phyloP scores from a whole-genome alignment of 1,140 invertebrate species.

The Octopus bimaculoides region DNA sequence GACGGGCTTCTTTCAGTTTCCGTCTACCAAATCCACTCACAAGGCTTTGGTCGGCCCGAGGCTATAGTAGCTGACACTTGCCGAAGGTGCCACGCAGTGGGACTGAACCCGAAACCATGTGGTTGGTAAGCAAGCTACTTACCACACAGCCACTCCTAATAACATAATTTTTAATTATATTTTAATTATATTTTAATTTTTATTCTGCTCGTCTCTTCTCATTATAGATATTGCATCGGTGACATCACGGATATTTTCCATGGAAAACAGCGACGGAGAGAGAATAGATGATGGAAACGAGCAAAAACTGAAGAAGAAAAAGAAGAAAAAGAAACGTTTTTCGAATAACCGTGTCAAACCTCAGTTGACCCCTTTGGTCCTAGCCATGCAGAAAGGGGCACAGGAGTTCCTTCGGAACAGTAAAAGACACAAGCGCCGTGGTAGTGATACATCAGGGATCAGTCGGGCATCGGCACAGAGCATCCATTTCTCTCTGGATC shows the following conservation, averaged over 20 bases:
- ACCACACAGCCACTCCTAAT: no score
- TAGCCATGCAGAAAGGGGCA: conserved; percentile 20
- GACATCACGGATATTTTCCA: conserved; percentile 32
- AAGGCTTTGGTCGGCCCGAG: no score
- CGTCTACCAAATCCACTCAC: no score
- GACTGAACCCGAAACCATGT: no score
- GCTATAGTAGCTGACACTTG: no score
- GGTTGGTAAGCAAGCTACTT: no score
- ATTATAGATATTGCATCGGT: conserved; percentile 42
- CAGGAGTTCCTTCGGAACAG: conserved; percentile 12
- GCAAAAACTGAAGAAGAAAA: conserved; percentile 19
- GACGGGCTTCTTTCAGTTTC: no score
- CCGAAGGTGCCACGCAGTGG: no score
- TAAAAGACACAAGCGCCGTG: conserved; percentile 17
- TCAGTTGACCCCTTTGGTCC: conserved; percentile 28
- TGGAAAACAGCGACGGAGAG: conserved; percentile 28
- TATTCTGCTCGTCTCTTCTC: background rate
- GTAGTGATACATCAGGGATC: conserved; percentile 32
- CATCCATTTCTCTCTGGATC: conserved; percentile 29
- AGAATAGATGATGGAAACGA: background rate
- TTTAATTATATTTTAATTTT: no score
- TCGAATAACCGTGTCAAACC: conserved; percentile 28
- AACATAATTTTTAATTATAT: no score
- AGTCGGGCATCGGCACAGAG: conserved; percentile 38
- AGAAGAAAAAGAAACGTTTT: conserved; percentile 26